Evolutionary conservation across 1,140 invertebrate genomes (phyloP).

Genomic region (Tenebrio molitor): DNA sequence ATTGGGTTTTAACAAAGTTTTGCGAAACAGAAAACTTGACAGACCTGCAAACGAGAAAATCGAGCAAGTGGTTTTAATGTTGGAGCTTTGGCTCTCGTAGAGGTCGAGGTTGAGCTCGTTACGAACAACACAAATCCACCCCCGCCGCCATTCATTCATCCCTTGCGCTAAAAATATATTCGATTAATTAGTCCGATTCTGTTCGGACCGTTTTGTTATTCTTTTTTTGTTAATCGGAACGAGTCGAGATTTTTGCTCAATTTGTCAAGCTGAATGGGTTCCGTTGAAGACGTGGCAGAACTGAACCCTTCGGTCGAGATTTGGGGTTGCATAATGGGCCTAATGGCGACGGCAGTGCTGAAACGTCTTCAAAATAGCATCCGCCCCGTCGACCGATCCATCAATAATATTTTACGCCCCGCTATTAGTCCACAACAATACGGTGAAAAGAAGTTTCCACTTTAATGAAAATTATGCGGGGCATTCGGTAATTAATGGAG

Average conservation of each 20-base stretch:
- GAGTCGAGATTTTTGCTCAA: slow-evolving; percentile 29
- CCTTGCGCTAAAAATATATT: too few species aligned
- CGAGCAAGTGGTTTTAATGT: too few species aligned
- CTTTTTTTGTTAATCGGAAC: too few species aligned
- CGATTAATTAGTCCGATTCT: too few species aligned
- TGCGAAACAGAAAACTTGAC: too few species aligned
- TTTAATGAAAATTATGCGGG: slow-evolving; percentile 20
- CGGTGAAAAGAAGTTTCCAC: background rate
- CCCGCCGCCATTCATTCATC: too few species aligned
- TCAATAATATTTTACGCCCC: slow-evolving; percentile 15
- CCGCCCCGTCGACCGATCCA: slow-evolving; percentile 5
- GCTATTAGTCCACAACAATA: slow-evolving; percentile 27
- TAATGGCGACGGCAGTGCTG: slow-evolving; percentile 1
- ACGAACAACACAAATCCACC: too few species aligned
- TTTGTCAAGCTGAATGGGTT: slow-evolving; percentile 17
- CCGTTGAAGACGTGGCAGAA: background rate
- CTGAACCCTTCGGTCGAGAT: slow-evolving; percentile 1
- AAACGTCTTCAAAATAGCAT: slow-evolving; percentile 18
- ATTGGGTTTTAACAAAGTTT: too few species aligned
- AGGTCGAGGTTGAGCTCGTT: too few species aligned
- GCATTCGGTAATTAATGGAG: slow-evolving; percentile 27
- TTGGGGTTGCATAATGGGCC: slow-evolving; percentile 9
- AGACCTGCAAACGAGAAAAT: too few species aligned
- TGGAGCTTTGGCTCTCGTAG: too few species aligned
- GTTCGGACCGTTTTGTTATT: too few species aligned